phyloP scores from a whole-genome alignment of 2,113 vertebrate species.

The Loxodonta africana region DNA sequence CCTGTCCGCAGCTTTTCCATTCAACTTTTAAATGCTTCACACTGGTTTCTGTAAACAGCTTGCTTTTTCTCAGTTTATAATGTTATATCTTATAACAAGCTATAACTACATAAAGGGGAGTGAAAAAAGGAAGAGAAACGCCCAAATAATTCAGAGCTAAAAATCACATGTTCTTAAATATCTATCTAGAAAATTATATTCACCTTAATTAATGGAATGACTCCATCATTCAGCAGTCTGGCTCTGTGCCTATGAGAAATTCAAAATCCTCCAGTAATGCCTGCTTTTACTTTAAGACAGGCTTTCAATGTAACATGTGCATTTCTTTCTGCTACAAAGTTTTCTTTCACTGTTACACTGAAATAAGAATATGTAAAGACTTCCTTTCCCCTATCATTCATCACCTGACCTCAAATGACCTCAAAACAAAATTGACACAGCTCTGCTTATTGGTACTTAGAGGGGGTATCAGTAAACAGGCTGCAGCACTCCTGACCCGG shows the following conservation, averaged over 20 bases:
- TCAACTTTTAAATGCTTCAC: background rate
- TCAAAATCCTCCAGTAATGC: background rate
- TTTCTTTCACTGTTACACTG: background rate
- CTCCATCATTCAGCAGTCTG: background rate
- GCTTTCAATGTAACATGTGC: background rate
- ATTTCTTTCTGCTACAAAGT: background rate
- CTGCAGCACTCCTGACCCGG: background rate
- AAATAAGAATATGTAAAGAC: background rate
- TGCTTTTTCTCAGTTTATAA: constrained; percentile 27
- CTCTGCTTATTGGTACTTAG: background rate
- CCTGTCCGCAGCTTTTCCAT: background rate
- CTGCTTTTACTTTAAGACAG: background rate
- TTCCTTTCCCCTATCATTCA: background rate
- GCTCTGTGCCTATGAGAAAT: background rate
- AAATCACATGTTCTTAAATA: background rate
- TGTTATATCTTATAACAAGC: background rate
- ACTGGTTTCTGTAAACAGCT: background rate
- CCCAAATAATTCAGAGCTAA: background rate
- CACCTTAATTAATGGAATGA: background rate
- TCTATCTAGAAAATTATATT: background rate
- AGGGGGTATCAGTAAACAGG: background rate
- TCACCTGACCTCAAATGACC: background rate
- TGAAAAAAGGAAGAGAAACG: background rate
- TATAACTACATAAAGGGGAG: background rate
- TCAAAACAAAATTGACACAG: background rate